Evolutionary conservation across 2,797 vertebrate species (phyloP), one percentile per base, ranked within the genome.

Genomic region (Apodemus agrarius): DNA sequence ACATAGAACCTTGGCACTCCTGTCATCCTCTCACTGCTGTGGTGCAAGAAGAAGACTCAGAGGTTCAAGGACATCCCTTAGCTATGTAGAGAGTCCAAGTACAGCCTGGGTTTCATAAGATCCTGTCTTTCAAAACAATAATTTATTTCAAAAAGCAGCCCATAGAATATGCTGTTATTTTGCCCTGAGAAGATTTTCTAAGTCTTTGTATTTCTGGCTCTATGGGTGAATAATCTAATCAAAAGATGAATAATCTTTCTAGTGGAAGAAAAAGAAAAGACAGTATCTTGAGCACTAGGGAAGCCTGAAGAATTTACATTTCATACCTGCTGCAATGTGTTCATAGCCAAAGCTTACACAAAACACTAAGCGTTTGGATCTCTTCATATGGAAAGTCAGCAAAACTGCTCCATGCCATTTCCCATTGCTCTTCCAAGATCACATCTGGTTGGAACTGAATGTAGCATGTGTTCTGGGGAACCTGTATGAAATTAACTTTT

Each of bases 401-500:
- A 57, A 96, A 91, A 96, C 80, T 17, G 31, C 91, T 90, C 95
- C 81, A 31, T 96, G 96, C 97, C 94, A 90, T 98, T 97, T 97
- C 96, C 96, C 91, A 90, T 83, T 37, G 93, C 95, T 65, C 67
- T 95, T 97, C 95, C 94, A 94, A 95, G 91, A 95, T 95, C 97
- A 98, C 97, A 98, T 98, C 97, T 97, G 98, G 97, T 98, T 97
- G 97, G 97, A 98, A 84, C 97, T 96, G 97, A 97, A 97, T 94
- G 13, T 96, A 95, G 97, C 97, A 96, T 96, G 97, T 97, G 96
- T 97, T 79, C 97, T 84, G 69, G 93, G 96, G 97, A 98, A 98
- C 98, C 97, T 98, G 98, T 96, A 97, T 96, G 96, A 97, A 98
- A 98, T 98, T 98, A 98, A 97, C 97, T 97, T 98, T 98, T 98